Base-by-base conservation (phyloP, 92 coral and sea anemone genomes). In the Phenganax stokvisi region DNA sequence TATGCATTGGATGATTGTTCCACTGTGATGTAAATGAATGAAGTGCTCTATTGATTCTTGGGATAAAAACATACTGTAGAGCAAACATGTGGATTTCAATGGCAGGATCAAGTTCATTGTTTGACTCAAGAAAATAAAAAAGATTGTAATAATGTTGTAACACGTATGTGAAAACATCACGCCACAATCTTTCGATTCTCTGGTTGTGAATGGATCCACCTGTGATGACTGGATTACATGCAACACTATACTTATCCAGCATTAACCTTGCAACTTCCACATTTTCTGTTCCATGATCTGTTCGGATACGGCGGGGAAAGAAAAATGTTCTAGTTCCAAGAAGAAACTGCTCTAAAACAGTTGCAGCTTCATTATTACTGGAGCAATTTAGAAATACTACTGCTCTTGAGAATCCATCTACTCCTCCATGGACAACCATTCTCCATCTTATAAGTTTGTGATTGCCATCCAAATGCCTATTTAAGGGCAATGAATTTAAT, bases 1-100 rank as follows among this genome's bases (percentile, higher is more conserved):
- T 30, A 17, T 77, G 72, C 17, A 86, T 10, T 1, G 89, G 84
- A 52, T 86, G 89, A 57, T 86, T 82, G 28, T 86, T 86, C 83
- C 86, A 86, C 12, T 86, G 86, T 51, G 77, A 0, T 3, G 78
- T 63, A 69, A 86, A 86, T 8, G 56, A 76, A 20, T 75, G 30
- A 7, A 86, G 77, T 3, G 86, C 71, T 6, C 62, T 75, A 63
- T 86, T 86, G n/a, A 75, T 74, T 9, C 56, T 44, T 27, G 89
- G 89, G 8, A 81, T 16, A 54, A 62, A 81, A 0, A 86, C 72
- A 44, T 75, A 81, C 37, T 81, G 89, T 64, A 81, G 47, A 5
- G 86, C 89, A 81, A 81, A 65, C 58, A 86, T 64, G 60, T 86
- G 70, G 31, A 53, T 13, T 73, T 86, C 86, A 67, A 16, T 51